Base-by-base conservation (phyloP, 2,888 invertebrate species). In the Dinocampus coccinellae region DNA sequence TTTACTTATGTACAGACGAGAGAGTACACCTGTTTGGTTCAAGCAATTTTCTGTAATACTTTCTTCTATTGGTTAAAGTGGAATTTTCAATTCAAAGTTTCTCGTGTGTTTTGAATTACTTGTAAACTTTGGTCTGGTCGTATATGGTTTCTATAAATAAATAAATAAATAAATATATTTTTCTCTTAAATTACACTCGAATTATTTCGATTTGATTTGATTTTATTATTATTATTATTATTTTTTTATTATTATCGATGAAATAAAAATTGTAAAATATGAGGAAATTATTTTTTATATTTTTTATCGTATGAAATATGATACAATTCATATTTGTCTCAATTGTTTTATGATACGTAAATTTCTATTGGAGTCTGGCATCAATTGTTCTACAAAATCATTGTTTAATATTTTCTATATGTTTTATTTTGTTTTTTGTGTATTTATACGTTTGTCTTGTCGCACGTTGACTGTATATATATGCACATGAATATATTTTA, bases 391-490 rank as follows among this genome's bases (percentile, higher is more conserved):
- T 13, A n/a, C 39, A n/a, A n/a, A 39, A 39, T 39, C 39, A 39
- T 39, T 39, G 39, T 39, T 39, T n/a, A n/a, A 13, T 39, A n/a
- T 39, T 39, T 39, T 39, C 39, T 39, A 39, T 39, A n/a, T 39
- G 39, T n/a, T n/a, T n/a, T n/a, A n/a, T 39, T 39, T 39, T 39
- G 39, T 39, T 3, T 39, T 39, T 11, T n/a, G 39, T 13, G n/a
- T 39, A n/a, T 39, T n/a, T 39, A 39, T 39, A 39, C n/a, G 11
- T 39, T n/a, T 39, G 39, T 39, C 29, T 57, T 57, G 24, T 57
- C 39, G 39, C 39, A 57, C 52, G 52, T 53, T 61, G 61, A 61
- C 68, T 36, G 68, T 52, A n/a, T 34, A 61, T 69, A 29, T 58
- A 69, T 47, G 52, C 47, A 34, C 53, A 26, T 29, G 24, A 26